A percentile compares a stretch with the other conserved stretches of the same genome.
Conservation (phyloP, 2,797 vertebrate genomes). For the Ctenosaura bakeri region DNA sequence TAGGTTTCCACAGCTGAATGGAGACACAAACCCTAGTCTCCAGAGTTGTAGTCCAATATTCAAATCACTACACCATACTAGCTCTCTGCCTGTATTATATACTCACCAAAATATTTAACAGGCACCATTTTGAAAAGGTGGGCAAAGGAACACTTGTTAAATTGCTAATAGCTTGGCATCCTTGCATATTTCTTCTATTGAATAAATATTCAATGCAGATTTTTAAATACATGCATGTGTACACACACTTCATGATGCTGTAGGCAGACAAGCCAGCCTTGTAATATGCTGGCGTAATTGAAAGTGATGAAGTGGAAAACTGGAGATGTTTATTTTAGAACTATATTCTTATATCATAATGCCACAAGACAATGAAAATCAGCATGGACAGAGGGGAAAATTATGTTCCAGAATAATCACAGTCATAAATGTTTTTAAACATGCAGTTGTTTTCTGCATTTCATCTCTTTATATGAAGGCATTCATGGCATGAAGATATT, state of each 20-base stretch:
- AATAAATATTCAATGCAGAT: slow-evolving; percentile 44
- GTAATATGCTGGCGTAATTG: slow-evolving; percentile 60
- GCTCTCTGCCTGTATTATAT: slow-evolving; percentile 48
- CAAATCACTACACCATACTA: no score
- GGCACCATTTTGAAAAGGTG: slow-evolving; percentile 64
- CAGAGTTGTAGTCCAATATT: no score
- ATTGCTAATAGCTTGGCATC: slow-evolving; percentile 65
- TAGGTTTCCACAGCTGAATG: no score
- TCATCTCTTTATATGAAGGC: neutral
- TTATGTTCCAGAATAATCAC: slow-evolving; percentile 37
- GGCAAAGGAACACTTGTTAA: slow-evolving; percentile 60
- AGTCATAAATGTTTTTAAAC: slow-evolving; percentile 33
- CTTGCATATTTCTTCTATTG: slow-evolving; percentile 48
- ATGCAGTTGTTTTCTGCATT: slow-evolving; percentile 21
- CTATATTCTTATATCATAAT: slow-evolving; percentile 61
- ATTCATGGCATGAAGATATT: slow-evolving; percentile 9
- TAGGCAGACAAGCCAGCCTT: slow-evolving; percentile 46
- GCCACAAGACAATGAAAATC: slow-evolving; percentile 53
- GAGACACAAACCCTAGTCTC: no score
- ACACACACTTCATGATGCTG: slow-evolving; percentile 67
- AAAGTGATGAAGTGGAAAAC: slow-evolving; percentile 76
- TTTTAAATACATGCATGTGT: slow-evolving; percentile 34
- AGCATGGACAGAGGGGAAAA: neutral
- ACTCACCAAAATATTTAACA: slow-evolving; percentile 52
- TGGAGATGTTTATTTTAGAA: slow-evolving; percentile 60